A percentile compares a stretch with the other conserved stretches of the same genome.
Conservation (phyloP, 1,140 invertebrate genomes). For the Lepeophtheirus salmonis region DNA sequence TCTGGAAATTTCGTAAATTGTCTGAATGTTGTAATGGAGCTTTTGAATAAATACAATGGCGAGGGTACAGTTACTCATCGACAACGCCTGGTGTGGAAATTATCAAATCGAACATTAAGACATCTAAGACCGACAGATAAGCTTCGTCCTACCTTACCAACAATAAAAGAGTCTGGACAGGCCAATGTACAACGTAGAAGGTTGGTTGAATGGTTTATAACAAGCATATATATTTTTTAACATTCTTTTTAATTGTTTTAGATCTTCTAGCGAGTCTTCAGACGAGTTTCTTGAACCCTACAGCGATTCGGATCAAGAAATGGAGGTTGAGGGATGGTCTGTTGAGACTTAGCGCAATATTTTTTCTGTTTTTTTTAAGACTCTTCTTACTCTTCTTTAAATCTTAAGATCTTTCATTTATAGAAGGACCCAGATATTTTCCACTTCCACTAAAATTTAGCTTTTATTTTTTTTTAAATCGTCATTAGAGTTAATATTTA, state of each 20-base stretch:
- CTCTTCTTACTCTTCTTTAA: no score
- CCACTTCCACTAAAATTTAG: background rate
- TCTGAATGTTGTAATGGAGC: slow-evolving; percentile 37
- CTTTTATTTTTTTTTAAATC: background rate
- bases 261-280: background rate
- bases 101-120: slow-evolving; percentile 29
- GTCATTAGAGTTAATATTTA: background rate
- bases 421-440: no score
- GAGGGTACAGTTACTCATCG: slow-evolving; percentile 40
- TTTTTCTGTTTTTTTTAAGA: no score
- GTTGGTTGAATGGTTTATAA: background rate
- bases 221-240: background rate
- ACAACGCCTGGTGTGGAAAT: slow-evolving; percentile 48
- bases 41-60: slow-evolving; percentile 46
- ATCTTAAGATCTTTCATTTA: no score
- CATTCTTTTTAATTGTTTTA: background rate
- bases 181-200: slow-evolving; percentile 3
- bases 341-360: background rate
- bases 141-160: slow-evolving; percentile 45
- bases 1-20: slow-evolving; percentile 40
- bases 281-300: background rate
- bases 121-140: slow-evolving; percentile 50
- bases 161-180: slow-evolving; percentile 42
- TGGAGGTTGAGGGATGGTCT: background rate
- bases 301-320: background rate